phyloP scores from a whole-genome alignment of 2,888 invertebrate genomes.

The Conus canariensis region DNA sequence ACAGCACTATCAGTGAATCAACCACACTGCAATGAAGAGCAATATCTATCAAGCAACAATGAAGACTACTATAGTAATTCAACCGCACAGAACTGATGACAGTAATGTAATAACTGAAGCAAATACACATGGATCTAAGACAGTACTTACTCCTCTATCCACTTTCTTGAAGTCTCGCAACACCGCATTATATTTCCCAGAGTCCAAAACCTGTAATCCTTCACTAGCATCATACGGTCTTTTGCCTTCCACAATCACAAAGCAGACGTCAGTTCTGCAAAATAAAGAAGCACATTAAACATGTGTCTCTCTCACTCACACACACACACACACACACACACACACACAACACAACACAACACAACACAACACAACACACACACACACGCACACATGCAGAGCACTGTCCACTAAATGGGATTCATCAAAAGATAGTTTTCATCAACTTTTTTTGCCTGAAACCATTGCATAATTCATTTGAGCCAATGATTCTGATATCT shows the following conservation, averaged over 20 bases:
- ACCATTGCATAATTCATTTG: background rate
- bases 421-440: too few species aligned
- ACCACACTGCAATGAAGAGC: too few species aligned
- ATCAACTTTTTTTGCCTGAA: background rate
- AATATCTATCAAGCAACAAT: too few species aligned
- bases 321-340: slow-evolving; percentile 8
- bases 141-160: slow-evolving; percentile 56
- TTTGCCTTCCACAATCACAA: slow-evolving; percentile 59
- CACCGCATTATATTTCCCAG: slow-evolving; percentile 29
- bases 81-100: too few species aligned
- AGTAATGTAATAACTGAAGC: too few species aligned
- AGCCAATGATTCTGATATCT: background rate
- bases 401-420: too few species aligned
- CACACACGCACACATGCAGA: background rate
- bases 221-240: slow-evolving; percentile 51
- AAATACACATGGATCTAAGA: too few species aligned
- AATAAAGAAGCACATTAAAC: background rate
- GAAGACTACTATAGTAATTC: too few species aligned
- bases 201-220: slow-evolving; percentile 51
- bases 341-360: background rate
- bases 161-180: slow-evolving; percentile 44
- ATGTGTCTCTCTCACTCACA: background rate
- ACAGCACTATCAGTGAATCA: too few species aligned
- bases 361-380: background rate
- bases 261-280: slow-evolving; percentile 67